Percentiles rank a stretch among this genome's conserved stretches.
phyloP scores from a whole-genome alignment of 30 jellyfish, hydroid and myxozoan genomes.

The Pelagia noctiluca region DNA sequence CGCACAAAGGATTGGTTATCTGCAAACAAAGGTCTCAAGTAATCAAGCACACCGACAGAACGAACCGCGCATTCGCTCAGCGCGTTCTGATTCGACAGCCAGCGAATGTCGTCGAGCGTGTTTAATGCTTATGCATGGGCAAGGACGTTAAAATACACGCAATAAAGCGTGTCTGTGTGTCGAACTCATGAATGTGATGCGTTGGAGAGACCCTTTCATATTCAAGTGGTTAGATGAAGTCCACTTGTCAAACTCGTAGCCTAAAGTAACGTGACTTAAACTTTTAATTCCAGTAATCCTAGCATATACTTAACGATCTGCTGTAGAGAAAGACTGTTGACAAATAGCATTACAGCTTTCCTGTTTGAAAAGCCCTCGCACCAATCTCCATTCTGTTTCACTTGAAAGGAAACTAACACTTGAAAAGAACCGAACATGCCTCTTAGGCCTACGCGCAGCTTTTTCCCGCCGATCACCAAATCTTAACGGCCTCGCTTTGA shows the following conservation, averaged over 20 bases:
- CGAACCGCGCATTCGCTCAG: constrained; percentile 7
- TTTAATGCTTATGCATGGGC: constrained; percentile 34
- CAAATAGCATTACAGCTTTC: constrained; percentile 81
- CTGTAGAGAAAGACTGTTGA: constrained; percentile 66
- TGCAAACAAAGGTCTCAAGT: constrained; percentile 46
- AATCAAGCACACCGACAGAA: constrained; percentile 64
- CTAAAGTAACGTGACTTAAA: constrained; percentile 68
- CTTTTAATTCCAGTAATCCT: constrained; percentile 67
- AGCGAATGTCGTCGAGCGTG: constrained; percentile 13
- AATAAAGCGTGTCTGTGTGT: constrained; percentile 15
- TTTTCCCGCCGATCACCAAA: constrained; percentile 59
- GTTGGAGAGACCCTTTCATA: constrained; percentile 10
- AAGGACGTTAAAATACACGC: constrained; percentile 30
- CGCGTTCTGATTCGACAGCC: constrained; percentile 15
- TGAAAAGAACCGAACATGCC: constrained; percentile 67
- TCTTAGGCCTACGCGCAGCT: constrained; percentile 47
- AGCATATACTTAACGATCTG: constrained; percentile 81
- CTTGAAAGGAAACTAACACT: constrained; percentile 59
- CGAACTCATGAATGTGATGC: constrained; percentile 6
- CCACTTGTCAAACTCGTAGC: constrained; percentile 54
- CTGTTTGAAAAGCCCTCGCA: constrained; percentile 79
- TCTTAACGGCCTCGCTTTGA: background rate
- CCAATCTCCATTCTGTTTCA: constrained; percentile 55
- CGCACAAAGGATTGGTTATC: constrained; percentile 44
- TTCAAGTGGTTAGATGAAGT: constrained; percentile 13